Evolutionary conservation across 1,140 invertebrate genomes (phyloP), one percentile per base, ranked within the genome.

Genomic region (Subanguina moxae): DNA sequence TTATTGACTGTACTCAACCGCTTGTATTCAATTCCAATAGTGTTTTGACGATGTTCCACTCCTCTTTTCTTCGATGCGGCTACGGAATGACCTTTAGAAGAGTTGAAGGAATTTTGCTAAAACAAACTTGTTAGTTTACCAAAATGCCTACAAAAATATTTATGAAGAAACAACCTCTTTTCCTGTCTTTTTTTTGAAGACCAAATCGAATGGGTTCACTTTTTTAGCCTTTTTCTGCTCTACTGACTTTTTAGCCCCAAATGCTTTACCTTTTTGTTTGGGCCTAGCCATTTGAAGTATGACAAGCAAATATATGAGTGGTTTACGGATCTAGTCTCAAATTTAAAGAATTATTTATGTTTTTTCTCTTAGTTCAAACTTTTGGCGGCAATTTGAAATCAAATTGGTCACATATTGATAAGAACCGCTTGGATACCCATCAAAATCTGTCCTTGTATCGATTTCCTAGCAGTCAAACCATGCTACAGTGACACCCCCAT

Each of bases 11-110:
- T 61, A 8, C 58, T 28, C 3, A 32, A 61, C 8, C 27, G n/a
- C 13, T 30, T 43, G 58, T 61, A 61, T 43, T 61, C 58, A 61
- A 61, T 28, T 21, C 58, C 58, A 25, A 61, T 61, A 19, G 58
- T 61, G 3, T 21, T 30, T 21, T 61, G n/a, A 1, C 58, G 58
- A 30, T 32, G 3, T 61, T 61, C 58, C 58, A 61, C 13, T n/a
- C 28, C 58, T 13, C n/a, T 30, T 32, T 43, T 30, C n/a, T 21
- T 21, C 3, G 58, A 30, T 5, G 58, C 17, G 3, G 38, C 28
- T 7, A 61, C 58, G n/a, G 58, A 19, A 32, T 61, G 27, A 21
- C 28, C 19, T 21, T 61, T 43, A 25, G 38, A 61, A 61, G n/a
- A 21, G 38, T n/a, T 1, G n/a, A 61, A 19, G 3, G 38, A 1